Evolutionary conservation across 2,113 vertebrate genomes (phyloP).

Genomic region (Kobus ellipsiprymnus): DNA sequence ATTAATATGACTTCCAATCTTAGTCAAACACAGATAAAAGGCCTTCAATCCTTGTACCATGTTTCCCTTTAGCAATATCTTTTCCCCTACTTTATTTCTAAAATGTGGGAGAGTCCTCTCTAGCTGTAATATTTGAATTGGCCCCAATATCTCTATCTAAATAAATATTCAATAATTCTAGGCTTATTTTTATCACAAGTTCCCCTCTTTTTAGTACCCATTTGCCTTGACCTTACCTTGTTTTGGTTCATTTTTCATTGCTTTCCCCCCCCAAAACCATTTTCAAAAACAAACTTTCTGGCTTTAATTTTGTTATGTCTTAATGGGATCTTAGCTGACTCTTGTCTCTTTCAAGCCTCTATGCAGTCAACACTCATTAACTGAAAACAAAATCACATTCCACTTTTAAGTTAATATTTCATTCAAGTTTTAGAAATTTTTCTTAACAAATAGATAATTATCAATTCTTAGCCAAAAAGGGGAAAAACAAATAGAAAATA

Average conservation of each 20-base stretch:
- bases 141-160: background rate
- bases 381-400: background rate
- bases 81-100: background rate
- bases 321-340: background rate
- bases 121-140: constrained; percentile 24
- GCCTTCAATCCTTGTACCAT: background rate
- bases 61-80: background rate
- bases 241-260: background rate
- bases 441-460: background rate
- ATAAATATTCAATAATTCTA: background rate
- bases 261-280: background rate
- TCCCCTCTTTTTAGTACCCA: background rate
- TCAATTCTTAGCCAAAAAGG: background rate
- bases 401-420: background rate
- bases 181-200: background rate
- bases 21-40: constrained; percentile 4
- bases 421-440: background rate
- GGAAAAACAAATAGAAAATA: background rate
- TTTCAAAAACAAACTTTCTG: background rate
- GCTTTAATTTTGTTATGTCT: background rate
- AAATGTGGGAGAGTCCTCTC: background rate
- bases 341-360: background rate
- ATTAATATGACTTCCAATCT: background rate
- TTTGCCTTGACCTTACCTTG: background rate
- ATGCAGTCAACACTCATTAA: background rate